Evolutionary conservation across 2,888 invertebrate genomes (phyloP).

Genomic region (Athalia cordata): DNA sequence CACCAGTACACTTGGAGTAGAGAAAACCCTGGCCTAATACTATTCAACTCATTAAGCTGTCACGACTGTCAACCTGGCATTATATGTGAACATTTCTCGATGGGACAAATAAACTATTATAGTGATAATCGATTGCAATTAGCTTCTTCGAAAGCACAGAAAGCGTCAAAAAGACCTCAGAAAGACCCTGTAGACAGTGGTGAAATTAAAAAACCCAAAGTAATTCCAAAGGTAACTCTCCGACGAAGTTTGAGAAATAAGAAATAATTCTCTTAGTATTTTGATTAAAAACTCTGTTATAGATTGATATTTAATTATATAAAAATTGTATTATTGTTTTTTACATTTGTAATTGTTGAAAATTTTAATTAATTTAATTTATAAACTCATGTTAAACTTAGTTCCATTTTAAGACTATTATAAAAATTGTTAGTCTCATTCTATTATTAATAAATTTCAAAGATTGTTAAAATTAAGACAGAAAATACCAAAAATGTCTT

Average conservation of each 20-base stretch:
- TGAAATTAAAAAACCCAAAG: background rate
- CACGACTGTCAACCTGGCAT: conserved; percentile 29
- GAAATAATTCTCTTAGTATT: background rate
- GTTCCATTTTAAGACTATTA: background rate
- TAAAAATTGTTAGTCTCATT: background rate
- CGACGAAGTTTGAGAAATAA: background rate
- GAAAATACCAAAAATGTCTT: conserved; percentile 4
- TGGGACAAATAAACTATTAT: conserved; percentile 30
- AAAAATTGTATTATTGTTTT: conserved; percentile 1
- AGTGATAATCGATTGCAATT: conserved; percentile 8
- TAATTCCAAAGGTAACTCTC: background rate
- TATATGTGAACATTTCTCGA: conserved; percentile 42
- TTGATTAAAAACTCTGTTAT: background rate
- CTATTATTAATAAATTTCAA: background rate
- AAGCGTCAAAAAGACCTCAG: background rate
- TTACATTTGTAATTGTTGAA: background rate
- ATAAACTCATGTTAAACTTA: background rate
- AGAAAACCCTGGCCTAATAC: conserved; percentile 24
- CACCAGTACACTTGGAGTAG: conserved; percentile 50
- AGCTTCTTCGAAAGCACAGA: background rate
- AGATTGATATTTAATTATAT: background rate
- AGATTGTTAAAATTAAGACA: conserved; percentile 15
- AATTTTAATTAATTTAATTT: background rate
- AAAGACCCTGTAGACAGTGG: background rate
- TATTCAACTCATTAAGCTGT: conserved; percentile 46